Percentiles rank a stretch among this genome's conserved stretches.
Evolutionary conservation across 2,888 invertebrate species (phyloP).

Genomic region (Lamellibrachia satsuma): DNA sequence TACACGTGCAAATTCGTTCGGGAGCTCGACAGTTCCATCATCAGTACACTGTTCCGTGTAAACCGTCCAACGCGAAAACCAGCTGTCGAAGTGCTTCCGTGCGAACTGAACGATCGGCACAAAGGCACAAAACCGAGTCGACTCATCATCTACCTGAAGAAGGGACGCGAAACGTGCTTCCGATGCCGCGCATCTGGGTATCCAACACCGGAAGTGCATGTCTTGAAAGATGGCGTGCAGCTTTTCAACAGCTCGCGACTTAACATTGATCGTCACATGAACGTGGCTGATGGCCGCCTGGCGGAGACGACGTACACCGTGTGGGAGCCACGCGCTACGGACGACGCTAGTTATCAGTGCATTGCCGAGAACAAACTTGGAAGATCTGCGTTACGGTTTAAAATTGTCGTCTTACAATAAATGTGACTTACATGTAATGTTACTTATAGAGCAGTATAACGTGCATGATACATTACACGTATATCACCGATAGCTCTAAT

Average conservation of each 20-base stretch:
- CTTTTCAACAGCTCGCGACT: background rate
- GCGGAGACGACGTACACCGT: constrained; percentile 30
- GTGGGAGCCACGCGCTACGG: constrained; percentile 25
- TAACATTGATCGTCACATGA: constrained; percentile 29
- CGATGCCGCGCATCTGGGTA: constrained; percentile 32
- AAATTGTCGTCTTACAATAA: constrained; percentile 19
- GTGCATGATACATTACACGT: too few relatives aligned
- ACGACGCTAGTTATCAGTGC: constrained; percentile 28
- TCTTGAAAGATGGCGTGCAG: constrained; percentile 21
- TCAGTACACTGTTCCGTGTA: background rate
- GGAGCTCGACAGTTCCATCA: background rate
- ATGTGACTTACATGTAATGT: too few relatives aligned
- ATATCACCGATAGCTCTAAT: too few relatives aligned
- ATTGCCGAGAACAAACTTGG: constrained; percentile 23
- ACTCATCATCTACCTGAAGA: background rate
- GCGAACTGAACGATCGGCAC: background rate
- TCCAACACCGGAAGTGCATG: constrained; percentile 25
- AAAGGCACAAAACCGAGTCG: background rate
- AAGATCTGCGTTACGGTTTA: constrained; percentile 22
- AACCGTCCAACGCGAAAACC: background rate
- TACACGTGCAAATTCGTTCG: background rate
- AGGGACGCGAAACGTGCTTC: constrained; percentile 30
- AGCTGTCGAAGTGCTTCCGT: background rate
- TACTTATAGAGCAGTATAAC: too few relatives aligned
- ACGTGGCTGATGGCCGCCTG: constrained; percentile 30